Conservation (phyloP, 2,797 vertebrate genomes). For the Heliangelus exortis region DNA sequence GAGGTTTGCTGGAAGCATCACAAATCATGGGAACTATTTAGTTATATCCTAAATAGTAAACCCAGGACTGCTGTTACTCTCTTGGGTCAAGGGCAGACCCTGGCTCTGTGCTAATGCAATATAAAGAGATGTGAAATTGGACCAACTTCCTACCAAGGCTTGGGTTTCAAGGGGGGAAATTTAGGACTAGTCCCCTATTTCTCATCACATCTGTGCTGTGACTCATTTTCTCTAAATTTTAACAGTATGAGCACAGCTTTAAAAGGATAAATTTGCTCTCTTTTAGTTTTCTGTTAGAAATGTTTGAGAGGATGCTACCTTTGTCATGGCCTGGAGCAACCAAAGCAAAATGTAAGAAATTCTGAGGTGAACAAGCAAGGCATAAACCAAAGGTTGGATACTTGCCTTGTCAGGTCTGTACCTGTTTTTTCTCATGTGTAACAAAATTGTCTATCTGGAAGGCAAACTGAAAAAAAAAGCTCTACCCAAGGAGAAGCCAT, state of each 20-base stretch:
- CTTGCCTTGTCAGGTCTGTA: not conserved
- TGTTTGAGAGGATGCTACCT: not conserved
- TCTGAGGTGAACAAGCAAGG: not conserved
- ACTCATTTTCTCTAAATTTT: not conserved
- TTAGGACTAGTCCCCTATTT: not conserved
- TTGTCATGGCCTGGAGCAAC: not conserved
- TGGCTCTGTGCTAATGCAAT: slow-evolving; percentile 37
- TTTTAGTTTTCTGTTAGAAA: not conserved
- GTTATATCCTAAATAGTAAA: slow-evolving; percentile 42
- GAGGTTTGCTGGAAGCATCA: slow-evolving; percentile 42
- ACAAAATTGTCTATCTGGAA: not conserved
- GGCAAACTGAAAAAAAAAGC: not conserved
- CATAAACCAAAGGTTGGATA: not conserved
- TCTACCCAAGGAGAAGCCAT: not conserved
- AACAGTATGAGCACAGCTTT: not conserved
- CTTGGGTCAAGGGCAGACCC: not conserved
- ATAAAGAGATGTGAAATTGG: slow-evolving; percentile 31
- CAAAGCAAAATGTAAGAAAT: not conserved
- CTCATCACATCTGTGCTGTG: not conserved
- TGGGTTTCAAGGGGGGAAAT: not conserved
- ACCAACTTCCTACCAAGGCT: not conserved
- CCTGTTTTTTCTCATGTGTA: not conserved
- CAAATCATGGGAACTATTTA: slow-evolving; percentile 55
- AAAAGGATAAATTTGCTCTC: not conserved
- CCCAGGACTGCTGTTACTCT: not conserved